Conservation (phyloP, 1,140 invertebrate genomes). For the Procambarus clarkii region DNA sequence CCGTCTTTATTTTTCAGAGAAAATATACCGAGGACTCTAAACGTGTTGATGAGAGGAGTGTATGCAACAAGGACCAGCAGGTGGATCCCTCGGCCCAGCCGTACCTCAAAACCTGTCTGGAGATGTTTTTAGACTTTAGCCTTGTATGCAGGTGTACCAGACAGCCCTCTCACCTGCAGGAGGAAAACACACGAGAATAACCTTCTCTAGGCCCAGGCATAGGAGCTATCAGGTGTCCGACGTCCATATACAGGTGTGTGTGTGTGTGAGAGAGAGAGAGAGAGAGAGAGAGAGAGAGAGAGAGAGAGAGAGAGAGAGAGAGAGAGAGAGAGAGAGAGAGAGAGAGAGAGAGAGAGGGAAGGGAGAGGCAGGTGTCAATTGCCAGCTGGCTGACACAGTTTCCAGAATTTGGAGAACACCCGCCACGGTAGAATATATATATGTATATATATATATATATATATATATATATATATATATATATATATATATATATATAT, state of each 20-base stretch:
- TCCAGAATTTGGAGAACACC: conserved; percentile 14
- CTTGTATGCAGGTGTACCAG: background rate
- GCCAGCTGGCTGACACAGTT: conserved; percentile 15
- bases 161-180: background rate
- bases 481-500: too few relatives aligned
- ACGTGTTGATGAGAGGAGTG: background rate
- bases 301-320: background rate
- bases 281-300: background rate
- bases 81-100: background rate
- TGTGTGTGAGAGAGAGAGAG: background rate
- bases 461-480: too few relatives aligned
- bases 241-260: too few relatives aligned
- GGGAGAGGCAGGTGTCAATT: background rate
- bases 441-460: too few relatives aligned
- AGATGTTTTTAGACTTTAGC: background rate
- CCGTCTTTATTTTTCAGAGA: too few relatives aligned
- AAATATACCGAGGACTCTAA: too few relatives aligned
- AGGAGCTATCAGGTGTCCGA: background rate
- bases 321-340: background rate
- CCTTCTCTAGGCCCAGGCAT: background rate
- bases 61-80: background rate
- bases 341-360: background rate
- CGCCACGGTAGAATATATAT: background rate
- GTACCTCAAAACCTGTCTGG: background rate
- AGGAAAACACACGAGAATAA: background rate